phyloP scores from a whole-genome alignment of 2,113 vertebrate species.

The Neomonachus schauinslandi region DNA sequence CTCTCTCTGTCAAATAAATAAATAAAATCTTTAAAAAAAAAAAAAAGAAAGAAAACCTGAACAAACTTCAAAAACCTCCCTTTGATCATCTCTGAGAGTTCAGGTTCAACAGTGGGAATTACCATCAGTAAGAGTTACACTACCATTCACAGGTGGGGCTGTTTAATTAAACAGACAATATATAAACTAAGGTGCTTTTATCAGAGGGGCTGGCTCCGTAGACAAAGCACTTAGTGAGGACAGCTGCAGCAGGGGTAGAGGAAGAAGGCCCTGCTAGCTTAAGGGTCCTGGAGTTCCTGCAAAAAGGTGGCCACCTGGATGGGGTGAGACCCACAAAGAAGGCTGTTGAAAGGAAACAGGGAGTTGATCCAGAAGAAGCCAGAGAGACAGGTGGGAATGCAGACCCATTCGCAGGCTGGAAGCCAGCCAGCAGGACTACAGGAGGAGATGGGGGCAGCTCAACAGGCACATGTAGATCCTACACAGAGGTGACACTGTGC shows the following conservation, averaged over 20 bases:
- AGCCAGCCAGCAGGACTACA: not conserved
- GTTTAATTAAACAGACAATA: constrained; percentile 53
- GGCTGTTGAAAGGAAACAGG: not conserved
- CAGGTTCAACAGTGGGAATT: not conserved
- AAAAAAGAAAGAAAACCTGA: constrained; percentile 61
- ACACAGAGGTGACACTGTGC: not conserved
- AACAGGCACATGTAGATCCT: not conserved
- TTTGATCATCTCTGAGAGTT: constrained; percentile 31
- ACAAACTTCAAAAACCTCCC: constrained; percentile 41
- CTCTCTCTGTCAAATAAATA: too few species aligned
- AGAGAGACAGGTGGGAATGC: constrained; percentile 14
- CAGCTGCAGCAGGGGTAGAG: not conserved
- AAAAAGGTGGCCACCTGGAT: not conserved
- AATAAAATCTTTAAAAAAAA: too few species aligned
- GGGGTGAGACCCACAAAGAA: not conserved
- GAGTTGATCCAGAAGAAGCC: not conserved
- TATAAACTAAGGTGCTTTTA: constrained; percentile 30
- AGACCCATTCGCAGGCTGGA: not conserved
- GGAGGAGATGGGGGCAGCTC: not conserved
- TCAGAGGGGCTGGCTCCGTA: not conserved
- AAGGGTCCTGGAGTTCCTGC: not conserved
- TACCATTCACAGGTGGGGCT: not conserved
- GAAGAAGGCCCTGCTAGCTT: not conserved
- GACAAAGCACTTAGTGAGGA: not conserved
- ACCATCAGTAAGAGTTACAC: constrained; percentile 29